Base-by-base conservation (phyloP, 2,113 vertebrate species). In the Cyphomyrus plagiostoma region DNA sequence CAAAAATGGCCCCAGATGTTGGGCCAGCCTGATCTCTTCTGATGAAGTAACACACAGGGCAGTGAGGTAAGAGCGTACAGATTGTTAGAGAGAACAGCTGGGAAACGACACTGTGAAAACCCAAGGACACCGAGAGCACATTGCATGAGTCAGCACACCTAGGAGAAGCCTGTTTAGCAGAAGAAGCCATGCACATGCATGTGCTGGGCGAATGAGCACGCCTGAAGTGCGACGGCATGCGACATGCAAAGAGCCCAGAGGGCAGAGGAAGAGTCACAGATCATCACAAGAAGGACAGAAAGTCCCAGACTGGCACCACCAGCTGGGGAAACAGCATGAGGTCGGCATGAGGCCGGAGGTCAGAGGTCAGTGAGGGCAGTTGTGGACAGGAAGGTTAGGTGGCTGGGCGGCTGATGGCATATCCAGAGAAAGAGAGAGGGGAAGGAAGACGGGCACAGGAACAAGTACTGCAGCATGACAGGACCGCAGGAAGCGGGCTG, bases 341-440 rank as follows among this genome's bases (percentile, higher is more conserved):
- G 95, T 95, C 96, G 95, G 95, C 95, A 95, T 96, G 96, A 97
- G 94, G 95, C 95, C 96, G 92, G 96, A 97, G 95, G 96, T 97
- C 97, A 96, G 96, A 97, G 96, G 97, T 97, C 95, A 94, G 94
- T 97, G 95, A 95, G 95, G 94, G 96, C 93, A 96, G 95, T 95
- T 95, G 94, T 93, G 93, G 95, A 93, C 94, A 95, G 94, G 95
- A 96, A 91, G 90, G 93, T 92, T 89, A 93, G 93, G 93, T 90
- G 88, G 93, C 93, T 94, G 93, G 92, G 95, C 95, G 94, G 89
- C 90, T 92, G 95, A 95, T 94, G 95, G 94, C 94, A 95, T 92
- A 93, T 96, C 93, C 92, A 62, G 91, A 89, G 58, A 89, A 82
- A 90, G 77, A 89, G 35, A 88, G 53, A 90, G 56, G 87, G 90